These are phyloP conservation scores for Pseudonaja textilis DNA, from an alignment of 2,113 vertebrate species.

Conservation along the genomic window DNA sequence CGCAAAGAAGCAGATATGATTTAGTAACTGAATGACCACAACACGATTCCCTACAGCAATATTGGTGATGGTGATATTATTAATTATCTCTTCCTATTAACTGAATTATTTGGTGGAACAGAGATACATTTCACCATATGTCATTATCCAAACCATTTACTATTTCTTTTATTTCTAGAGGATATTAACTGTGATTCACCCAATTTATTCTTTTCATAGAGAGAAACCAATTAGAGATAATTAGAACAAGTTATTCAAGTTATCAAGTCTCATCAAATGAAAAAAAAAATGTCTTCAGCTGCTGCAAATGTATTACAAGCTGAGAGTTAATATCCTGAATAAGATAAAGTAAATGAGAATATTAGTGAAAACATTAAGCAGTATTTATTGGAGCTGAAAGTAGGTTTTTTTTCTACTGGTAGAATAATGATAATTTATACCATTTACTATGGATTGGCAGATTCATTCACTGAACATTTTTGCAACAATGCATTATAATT, in stretches of 20 bases:
- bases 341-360: not conserved
- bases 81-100: not conserved
- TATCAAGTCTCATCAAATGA: not conserved
- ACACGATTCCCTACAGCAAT: not conserved
- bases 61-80: not conserved
- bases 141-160: constrained; percentile 4
- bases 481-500: constrained; percentile 27
- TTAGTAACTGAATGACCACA: not conserved
- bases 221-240: constrained; percentile 21
- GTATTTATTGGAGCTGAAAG: constrained; percentile 18
- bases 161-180: constrained; percentile 6
- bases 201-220: constrained; percentile 15
- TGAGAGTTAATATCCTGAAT: constrained; percentile 8
- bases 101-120: not conserved
- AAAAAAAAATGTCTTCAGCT: not conserved
- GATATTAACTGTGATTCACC: constrained; percentile 12
- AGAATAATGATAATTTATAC: constrained; percentile 46
- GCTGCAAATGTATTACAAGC: constrained; percentile 5
- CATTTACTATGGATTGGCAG: constrained; percentile 17
- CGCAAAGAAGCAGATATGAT: not conserved
- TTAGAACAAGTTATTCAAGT: constrained; percentile 25
- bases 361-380: not conserved
- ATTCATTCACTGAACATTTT: not conserved
- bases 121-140: constrained; percentile 1
- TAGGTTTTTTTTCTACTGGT: not conserved